A percentile compares a stretch with the other conserved stretches of the same genome.
These are phyloP conservation scores for Mormoops blainvillei DNA, from an alignment of 2,113 vertebrate species.

Conservation along the genomic window DNA sequence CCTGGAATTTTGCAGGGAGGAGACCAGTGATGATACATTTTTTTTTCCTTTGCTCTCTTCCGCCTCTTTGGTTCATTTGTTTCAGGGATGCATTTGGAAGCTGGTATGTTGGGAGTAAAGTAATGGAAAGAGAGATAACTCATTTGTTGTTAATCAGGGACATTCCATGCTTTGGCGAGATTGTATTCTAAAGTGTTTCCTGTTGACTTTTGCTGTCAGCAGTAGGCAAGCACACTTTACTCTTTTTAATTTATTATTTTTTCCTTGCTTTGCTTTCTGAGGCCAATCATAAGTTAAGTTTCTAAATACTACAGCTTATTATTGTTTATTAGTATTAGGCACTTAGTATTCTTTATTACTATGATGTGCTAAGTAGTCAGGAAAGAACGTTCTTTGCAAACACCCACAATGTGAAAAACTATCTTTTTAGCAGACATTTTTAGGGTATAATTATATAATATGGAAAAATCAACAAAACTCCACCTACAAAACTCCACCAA, in stretches of 20 bases:
- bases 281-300: neutral
- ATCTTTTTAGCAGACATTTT: slow-evolving; percentile 23
- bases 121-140: slow-evolving; percentile 32
- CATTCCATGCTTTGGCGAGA: slow-evolving; percentile 55
- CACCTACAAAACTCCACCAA: no score
- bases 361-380: neutral
- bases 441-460: neutral
- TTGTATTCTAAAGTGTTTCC: slow-evolving; percentile 51
- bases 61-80: slow-evolving; percentile 25
- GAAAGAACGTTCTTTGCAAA: slow-evolving; percentile 28
- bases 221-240: slow-evolving; percentile 15
- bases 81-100: slow-evolving; percentile 6
- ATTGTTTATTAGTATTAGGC: neutral
- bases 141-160: slow-evolving; percentile 50
- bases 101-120: neutral
- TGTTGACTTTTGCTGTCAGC: slow-evolving; percentile 51
- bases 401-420: neutral
- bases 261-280: slow-evolving; percentile 13
- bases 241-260: slow-evolving; percentile 37
- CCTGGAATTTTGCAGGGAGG: slow-evolving; percentile 38
- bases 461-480: neutral
- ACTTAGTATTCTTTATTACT: neutral
- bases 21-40: neutral
- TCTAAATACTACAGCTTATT: neutral
- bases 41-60: slow-evolving; percentile 9